Conservation (phyloP, 53 echinoderm and acorn worm species). For the Patiria pectinifera region DNA sequence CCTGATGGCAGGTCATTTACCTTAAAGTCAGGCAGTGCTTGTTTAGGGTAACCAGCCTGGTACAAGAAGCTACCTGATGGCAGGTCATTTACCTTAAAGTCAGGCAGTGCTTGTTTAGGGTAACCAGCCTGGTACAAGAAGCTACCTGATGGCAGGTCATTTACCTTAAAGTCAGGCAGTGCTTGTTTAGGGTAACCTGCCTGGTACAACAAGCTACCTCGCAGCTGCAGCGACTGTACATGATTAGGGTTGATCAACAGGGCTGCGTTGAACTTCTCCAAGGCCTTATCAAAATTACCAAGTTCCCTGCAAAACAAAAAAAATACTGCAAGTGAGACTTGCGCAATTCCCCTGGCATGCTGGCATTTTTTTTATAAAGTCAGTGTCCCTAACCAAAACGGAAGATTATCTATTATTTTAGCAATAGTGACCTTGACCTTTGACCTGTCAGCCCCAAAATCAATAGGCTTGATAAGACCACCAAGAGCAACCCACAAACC, state of each 20-base stretch:
- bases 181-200: conserved; percentile 73
- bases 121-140: conserved; percentile 81
- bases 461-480: too few relatives aligned
- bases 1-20: too few relatives aligned
- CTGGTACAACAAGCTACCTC: conserved; percentile 85
- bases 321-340: background rate
- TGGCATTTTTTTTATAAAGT: too few relatives aligned
- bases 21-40: conserved; percentile 83
- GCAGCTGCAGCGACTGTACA: conserved; percentile 78
- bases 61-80: conserved; percentile 83
- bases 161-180: conserved; percentile 83
- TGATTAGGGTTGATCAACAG: conserved; percentile 73
- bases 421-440: too few relatives aligned
- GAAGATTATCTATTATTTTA: too few relatives aligned
- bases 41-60: conserved; percentile 71
- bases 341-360: too few relatives aligned
- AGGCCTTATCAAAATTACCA: conserved; percentile 81
- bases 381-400: too few relatives aligned
- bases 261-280: conserved; percentile 78
- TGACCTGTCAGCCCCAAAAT: too few relatives aligned
- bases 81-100: conserved; percentile 96
- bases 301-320: conserved; percentile 74
- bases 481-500: too few relatives aligned
- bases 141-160: conserved; percentile 46
- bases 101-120: conserved; percentile 67